Evolutionary conservation across 2,113 vertebrate species (phyloP).

Genomic region (Tragelaphus imberbis): DNA sequence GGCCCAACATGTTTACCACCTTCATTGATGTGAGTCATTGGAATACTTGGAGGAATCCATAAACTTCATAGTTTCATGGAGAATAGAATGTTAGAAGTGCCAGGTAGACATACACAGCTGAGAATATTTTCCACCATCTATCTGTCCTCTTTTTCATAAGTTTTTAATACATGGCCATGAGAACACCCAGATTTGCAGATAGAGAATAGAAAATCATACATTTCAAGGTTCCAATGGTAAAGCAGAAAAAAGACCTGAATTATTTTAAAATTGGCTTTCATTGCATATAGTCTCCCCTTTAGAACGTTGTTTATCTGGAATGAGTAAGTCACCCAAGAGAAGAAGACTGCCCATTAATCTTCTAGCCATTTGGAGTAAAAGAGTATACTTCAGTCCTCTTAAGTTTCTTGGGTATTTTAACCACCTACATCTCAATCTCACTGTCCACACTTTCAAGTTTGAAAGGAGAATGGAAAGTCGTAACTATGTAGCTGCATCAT

Average conservation of each 20-base stretch:
- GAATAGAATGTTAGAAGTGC: not conserved
- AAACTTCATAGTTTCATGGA: conserved; percentile 25
- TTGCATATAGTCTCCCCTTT: not conserved
- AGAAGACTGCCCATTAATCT: not conserved
- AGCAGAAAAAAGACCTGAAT: not conserved
- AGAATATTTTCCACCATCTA: not conserved
- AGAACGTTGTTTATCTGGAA: not conserved
- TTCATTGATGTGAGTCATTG: conserved; percentile 64
- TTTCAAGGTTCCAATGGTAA: not conserved
- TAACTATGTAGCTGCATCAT: not conserved
- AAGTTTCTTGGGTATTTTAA: not conserved
- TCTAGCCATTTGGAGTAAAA: not conserved
- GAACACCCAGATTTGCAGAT: not conserved
- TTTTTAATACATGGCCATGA: not conserved
- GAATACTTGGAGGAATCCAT: conserved; percentile 33
- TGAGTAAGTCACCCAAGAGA: not conserved
- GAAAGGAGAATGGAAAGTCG: not conserved
- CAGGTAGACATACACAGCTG: not conserved
- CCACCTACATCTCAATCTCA: not conserved
- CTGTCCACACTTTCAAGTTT: not conserved
- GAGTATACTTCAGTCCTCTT: not conserved
- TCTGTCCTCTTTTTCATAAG: not conserved
- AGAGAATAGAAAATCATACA: not conserved
- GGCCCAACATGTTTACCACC: conserved; percentile 49
- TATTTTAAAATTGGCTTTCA: not conserved